Base-by-base conservation (phyloP, 2,113 vertebrate species). In the Tragelaphus scriptus region DNA sequence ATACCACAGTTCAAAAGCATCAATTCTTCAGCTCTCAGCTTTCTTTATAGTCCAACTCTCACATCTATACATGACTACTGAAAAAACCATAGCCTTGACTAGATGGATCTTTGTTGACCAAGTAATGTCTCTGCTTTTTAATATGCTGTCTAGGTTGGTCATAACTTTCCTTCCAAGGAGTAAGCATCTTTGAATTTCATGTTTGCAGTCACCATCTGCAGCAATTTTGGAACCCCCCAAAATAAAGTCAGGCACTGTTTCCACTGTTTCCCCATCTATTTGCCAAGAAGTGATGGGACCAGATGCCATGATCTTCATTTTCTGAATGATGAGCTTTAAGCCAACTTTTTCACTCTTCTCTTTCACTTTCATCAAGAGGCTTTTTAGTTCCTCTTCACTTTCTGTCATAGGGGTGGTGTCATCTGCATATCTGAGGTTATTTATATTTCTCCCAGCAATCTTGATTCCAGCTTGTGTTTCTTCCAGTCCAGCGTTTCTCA, bases 41-140 rank as follows among this genome's bases (percentile, higher is more conserved):
- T 65, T 65, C 28, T 65, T 17, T 17, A 4, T 17, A 65, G 30
- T 65, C 15, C 63, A 65, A n/a, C 30, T 65, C 15, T 65, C 30
- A 65, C 30, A 65, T n/a, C 63, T 7, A 32, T 32, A 65, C 63
- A 65, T n/a, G 61, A 65, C 14, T 65, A 65, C 15, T 65, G 30
- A 15, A n/a, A 65, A 65, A 65, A 32, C 7, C 63, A 65, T 65
- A 65, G 15, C 63, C 30, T 65, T 65, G 63, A 65, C 30, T 65
- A 65, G 63, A 65, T 0, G 0, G 15, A n/a, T 16, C 3, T 65
- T n/a, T 8, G 63, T 65, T 32, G 32, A 7, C 30, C 16, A 32
- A 65, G 30, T n/a, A 65, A 65, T 17, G 6, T 65, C 63, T 65
- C 63, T 32, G 63, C 7, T 65, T 65, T 65, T n/a, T 9, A 65